Conservation (phyloP, 53 echinoderm and acorn worm genomes). For the Stichopus horrens region DNA sequence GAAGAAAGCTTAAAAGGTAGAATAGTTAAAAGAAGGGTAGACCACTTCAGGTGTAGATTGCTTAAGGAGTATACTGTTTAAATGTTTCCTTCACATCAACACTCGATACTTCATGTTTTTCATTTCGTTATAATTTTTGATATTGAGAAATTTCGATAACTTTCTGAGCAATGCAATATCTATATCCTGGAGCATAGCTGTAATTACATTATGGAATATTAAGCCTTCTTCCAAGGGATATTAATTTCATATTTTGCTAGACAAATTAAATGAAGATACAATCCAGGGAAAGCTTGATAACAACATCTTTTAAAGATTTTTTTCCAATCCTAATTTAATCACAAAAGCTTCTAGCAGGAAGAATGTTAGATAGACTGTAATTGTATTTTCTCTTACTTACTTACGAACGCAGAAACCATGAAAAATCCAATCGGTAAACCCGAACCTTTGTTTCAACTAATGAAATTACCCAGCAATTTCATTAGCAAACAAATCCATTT, state of each 20-base stretch:
- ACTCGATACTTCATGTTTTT: too few relatives aligned
- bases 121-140: background rate
- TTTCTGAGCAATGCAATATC: constrained; percentile 45
- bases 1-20: too few relatives aligned
- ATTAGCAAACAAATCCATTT: constrained; percentile 52
- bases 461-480: constrained; percentile 49
- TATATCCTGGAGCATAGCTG: constrained; percentile 28
- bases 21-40: too few relatives aligned
- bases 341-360: constrained; percentile 19
- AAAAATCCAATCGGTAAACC: constrained; percentile 43
- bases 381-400: constrained; percentile 50
- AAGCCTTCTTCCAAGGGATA: constrained; percentile 42
- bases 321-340: constrained; percentile 45
- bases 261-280: constrained; percentile 49
- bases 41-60: too few relatives aligned
- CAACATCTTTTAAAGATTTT: constrained; percentile 36
- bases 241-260: constrained; percentile 51
- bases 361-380: constrained; percentile 3
- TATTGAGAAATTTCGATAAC: constrained; percentile 25
- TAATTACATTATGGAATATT: constrained; percentile 39
- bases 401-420: constrained; percentile 42
- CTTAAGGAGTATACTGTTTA: too few relatives aligned
- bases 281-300: constrained; percentile 34
- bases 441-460: constrained; percentile 40
- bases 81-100: too few relatives aligned